Base-by-base conservation (phyloP, 1,140 invertebrate genomes). In the Wiebesia pumilae region DNA sequence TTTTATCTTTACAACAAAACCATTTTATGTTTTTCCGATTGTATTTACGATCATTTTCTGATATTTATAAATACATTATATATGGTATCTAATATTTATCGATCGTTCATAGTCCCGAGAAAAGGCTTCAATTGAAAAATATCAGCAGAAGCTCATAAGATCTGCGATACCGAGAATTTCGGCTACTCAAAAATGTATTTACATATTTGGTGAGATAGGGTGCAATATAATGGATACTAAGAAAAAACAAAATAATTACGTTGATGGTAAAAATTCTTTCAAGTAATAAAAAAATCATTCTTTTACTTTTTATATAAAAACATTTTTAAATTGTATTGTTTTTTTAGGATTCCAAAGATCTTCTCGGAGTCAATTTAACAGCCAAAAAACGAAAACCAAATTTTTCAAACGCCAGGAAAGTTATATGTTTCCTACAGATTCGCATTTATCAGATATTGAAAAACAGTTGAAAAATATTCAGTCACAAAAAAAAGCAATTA, bases 391-490 rank as follows among this genome's bases (percentile, higher is more conserved):
- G 14, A 79, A 33, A 58, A 12, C 73, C 14, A 80, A 73, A 35
- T 73, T 51, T n/a, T n/a, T 73, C 0, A 87, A 81, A 43, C 33
- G 9, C 19, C 58, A 81, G 47, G 33, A 83, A 33, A 54, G 10
- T 33, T 54, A 30, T 21, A 30, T 35, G 10, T 24, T 47, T 24
- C 12, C 47, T 16, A 80, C 27, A n/a, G 35, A 77, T 62, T 47
- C 65, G 27, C 54, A 79, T 19, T 33, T 79, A 14, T 33, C 54
- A 14, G 78, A 75, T 2, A 77, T 87, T 30, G 80, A 85, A 19
- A 85, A 78, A 35, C 83, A 87, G 24, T 30, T 87, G 33, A 87
- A 85, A 78, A 27, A 75, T 35, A 81, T 87, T 30, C 54, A 82
- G 38, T 33, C 38, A 21, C 79, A 87, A 58, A 87, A 85, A 75